Conservation (phyloP, 2,888 invertebrate genomes). For the Nomada lathburiana region DNA sequence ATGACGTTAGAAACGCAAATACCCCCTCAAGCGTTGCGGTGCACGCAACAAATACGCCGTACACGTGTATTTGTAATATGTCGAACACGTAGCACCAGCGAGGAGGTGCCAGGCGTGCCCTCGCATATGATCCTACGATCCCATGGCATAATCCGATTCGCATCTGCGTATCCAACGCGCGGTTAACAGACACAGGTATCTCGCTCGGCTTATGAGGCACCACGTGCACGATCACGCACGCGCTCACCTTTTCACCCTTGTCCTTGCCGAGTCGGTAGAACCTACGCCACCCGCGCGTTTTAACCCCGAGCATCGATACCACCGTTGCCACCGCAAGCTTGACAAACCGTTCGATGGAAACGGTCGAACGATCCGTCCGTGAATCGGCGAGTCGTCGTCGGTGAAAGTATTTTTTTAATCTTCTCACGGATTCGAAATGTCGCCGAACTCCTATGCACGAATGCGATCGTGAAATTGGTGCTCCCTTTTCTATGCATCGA, state of each 20-base stretch:
- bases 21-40: no score
- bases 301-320: background rate
- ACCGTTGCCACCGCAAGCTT: background rate
- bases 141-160: slow-evolving; percentile 12
- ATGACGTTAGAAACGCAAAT: no score
- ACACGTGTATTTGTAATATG: background rate
- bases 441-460: no score
- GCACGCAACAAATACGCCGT: no score
- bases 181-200: slow-evolving; percentile 66
- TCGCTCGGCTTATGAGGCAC: slow-evolving; percentile 58
- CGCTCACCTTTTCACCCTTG: background rate
- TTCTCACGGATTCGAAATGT: background rate
- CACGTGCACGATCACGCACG: slow-evolving; percentile 46
- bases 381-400: slow-evolving; percentile 44
- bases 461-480: no score
- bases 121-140: slow-evolving; percentile 18
- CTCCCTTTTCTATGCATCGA: no score
- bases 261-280: background rate
- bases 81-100: background rate
- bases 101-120: slow-evolving; percentile 1
- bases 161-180: slow-evolving; percentile 32
- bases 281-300: background rate
- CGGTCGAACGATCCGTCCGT: slow-evolving; percentile 41
- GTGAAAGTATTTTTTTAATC: slow-evolving; percentile 38
- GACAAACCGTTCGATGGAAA: background rate